These are phyloP conservation scores for Diglossa brunneiventris DNA, from an alignment of 2,113 vertebrate genomes.

Conservation along the genomic window DNA sequence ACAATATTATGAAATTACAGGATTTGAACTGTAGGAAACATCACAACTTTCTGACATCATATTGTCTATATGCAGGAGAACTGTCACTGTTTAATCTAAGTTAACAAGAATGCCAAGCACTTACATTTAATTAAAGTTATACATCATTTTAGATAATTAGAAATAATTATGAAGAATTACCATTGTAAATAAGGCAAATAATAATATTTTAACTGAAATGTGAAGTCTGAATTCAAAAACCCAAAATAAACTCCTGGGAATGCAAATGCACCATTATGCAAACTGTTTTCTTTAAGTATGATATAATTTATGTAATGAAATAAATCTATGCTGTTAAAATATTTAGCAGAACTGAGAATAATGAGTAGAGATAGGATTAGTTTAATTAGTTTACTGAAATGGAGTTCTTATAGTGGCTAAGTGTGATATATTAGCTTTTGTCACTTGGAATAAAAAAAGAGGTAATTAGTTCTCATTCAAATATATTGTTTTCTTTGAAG, in stretches of 20 bases:
- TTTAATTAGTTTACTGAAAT: slow-evolving; percentile 85
- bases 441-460: slow-evolving; percentile 81
- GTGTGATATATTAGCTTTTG: slow-evolving; percentile 82
- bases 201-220: slow-evolving; percentile 60
- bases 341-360: slow-evolving; percentile 80
- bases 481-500: slow-evolving; percentile 77
- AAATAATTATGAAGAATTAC: slow-evolving; percentile 77
- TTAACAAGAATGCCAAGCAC: slow-evolving; percentile 64
- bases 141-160: slow-evolving; percentile 75
- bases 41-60: not conserved
- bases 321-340: slow-evolving; percentile 80
- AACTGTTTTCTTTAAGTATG: slow-evolving; percentile 76
- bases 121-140: slow-evolving; percentile 74
- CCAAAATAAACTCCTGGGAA: slow-evolving; percentile 63
- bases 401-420: slow-evolving; percentile 74
- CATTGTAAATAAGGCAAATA: slow-evolving; percentile 61
- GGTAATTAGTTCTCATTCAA: slow-evolving; percentile 77
- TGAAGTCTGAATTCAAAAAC: slow-evolving; percentile 65
- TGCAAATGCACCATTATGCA: slow-evolving; percentile 20
- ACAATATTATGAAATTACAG: not conserved
- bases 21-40: not conserved
- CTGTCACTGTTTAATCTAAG: slow-evolving; percentile 46
- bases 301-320: slow-evolving; percentile 80
- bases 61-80: not conserved
- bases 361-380: slow-evolving; percentile 80